phyloP scores from a whole-genome alignment of 2,113 vertebrate genomes.

The Tetraodon nigroviridis region DNA sequence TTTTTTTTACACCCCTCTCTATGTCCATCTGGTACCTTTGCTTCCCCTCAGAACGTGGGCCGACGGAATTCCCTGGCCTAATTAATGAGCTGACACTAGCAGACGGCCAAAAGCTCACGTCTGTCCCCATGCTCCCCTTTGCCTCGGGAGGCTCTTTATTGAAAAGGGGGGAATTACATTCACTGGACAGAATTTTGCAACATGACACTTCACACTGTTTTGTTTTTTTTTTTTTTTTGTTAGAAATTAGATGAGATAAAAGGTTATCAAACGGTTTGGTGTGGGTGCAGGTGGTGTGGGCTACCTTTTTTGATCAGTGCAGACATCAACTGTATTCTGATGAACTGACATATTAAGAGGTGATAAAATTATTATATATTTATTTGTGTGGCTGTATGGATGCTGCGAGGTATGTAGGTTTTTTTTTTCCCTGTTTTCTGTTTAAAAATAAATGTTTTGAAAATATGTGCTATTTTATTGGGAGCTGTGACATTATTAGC shows the following conservation, averaged over 20 bases:
- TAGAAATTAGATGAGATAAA: neutral
- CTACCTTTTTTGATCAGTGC: no score
- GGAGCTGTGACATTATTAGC: conserved; percentile 71
- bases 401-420: conserved; percentile 1
- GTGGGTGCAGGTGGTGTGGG: no score
- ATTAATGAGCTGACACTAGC: conserved; percentile 78
- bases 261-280: neutral
- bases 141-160: conserved; percentile 69
- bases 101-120: conserved; percentile 72
- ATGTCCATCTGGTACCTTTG: conserved; percentile 80
- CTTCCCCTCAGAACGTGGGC: conserved; percentile 70
- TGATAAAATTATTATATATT: no score
- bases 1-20: conserved; percentile 64
- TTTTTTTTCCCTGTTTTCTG: conserved; percentile 19
- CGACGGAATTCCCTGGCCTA: conserved; percentile 78
- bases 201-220: conserved; percentile 41
- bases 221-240: no score
- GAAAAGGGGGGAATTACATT: conserved; percentile 72
- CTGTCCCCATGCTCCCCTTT: conserved; percentile 60
- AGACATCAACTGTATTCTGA: no score
- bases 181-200: conserved; percentile 66
- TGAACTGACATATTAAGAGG: no score
- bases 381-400: no score
- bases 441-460: conserved; percentile 40
- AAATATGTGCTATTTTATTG: conserved; percentile 61